Evolutionary conservation across 2,888 invertebrate species (phyloP).

Genomic region (Dicyrtomina minuta): DNA sequence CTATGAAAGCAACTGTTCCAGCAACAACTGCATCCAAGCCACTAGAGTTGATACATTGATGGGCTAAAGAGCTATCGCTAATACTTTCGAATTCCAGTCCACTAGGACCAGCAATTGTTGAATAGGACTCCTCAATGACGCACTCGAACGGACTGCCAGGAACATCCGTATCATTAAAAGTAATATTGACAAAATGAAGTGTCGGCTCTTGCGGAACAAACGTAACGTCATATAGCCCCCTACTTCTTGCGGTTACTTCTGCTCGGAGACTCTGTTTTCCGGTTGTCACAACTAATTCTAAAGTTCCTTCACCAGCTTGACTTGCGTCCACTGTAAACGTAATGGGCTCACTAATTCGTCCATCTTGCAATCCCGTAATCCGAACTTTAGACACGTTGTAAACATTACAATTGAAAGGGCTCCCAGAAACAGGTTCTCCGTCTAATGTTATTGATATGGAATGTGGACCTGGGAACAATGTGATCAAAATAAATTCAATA

Average conservation of each 20-base stretch:
- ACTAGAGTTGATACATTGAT: conserved; percentile 45
- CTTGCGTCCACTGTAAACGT: conserved; percentile 93
- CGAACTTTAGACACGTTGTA: conserved; percentile 75
- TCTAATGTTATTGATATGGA: conserved; percentile 78
- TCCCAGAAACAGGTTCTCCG: conserved; percentile 82
- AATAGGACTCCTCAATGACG: conserved; percentile 56
- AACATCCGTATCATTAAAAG: conserved; percentile 73
- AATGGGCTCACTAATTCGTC: conserved; percentile 77
- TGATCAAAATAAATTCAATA: background rate
- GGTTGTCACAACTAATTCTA: conserved; percentile 88
- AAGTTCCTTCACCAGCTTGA: conserved; percentile 89
- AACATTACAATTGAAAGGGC: conserved; percentile 91
- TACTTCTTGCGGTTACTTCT: conserved; percentile 82
- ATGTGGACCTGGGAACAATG: conserved; percentile 67
- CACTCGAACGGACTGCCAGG: conserved; percentile 85
- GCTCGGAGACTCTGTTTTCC: conserved; percentile 86
- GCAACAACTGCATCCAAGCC: conserved; percentile 58
- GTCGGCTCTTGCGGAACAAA: conserved; percentile 87
- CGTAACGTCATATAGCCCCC: conserved; percentile 88
- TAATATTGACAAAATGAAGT: conserved; percentile 87
- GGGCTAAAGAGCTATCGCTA: conserved; percentile 49
- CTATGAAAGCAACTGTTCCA: conserved; percentile 58
- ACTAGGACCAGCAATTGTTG: conserved; percentile 48
- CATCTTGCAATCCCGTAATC: conserved; percentile 58
- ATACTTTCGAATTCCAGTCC: conserved; percentile 50